phyloP scores from a whole-genome alignment of 2,797 vertebrate genomes.

The Sebastes oblongus region DNA sequence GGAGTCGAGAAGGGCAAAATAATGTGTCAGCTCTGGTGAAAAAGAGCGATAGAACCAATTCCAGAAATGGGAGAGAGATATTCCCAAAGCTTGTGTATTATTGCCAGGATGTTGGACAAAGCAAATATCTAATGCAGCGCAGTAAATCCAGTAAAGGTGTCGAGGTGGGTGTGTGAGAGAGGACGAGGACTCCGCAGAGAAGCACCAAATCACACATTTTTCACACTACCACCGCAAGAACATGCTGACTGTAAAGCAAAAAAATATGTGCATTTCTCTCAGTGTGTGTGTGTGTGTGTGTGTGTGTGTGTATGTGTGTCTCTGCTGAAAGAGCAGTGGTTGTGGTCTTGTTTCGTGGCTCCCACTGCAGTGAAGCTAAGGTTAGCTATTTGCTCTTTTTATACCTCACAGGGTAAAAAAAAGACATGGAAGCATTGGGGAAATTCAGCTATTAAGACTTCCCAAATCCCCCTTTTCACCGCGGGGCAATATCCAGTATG shows the following conservation, averaged over 20 bases:
- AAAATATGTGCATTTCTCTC: neutral
- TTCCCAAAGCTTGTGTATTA: slow-evolving; percentile 77
- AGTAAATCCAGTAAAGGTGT: slow-evolving; percentile 70
- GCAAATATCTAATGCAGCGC: slow-evolving; percentile 70
- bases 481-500: slow-evolving; percentile 46
- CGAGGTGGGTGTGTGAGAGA: neutral
- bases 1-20: slow-evolving; percentile 53
- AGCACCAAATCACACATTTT: slow-evolving; percentile 65
- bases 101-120: slow-evolving; percentile 75
- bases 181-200: slow-evolving; percentile 52
- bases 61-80: slow-evolving; percentile 72
- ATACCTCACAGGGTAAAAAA: slow-evolving; percentile 63
- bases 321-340: slow-evolving; percentile 25
- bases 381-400: slow-evolving; percentile 72
- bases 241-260: slow-evolving; percentile 67
- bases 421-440: slow-evolving; percentile 50
- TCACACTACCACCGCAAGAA: slow-evolving; percentile 59
- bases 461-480: slow-evolving; percentile 67
- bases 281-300: slow-evolving; percentile 13
- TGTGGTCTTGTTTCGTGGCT: slow-evolving; percentile 47
- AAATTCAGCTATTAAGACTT: slow-evolving; percentile 71
- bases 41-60: slow-evolving; percentile 78
- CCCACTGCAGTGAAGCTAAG: slow-evolving; percentile 57
- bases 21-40: slow-evolving; percentile 71
- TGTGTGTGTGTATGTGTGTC: neutral